These are phyloP conservation scores for Zeuzera pyrina DNA, from an alignment of 2,888 invertebrate species.

Conservation along the genomic window DNA sequence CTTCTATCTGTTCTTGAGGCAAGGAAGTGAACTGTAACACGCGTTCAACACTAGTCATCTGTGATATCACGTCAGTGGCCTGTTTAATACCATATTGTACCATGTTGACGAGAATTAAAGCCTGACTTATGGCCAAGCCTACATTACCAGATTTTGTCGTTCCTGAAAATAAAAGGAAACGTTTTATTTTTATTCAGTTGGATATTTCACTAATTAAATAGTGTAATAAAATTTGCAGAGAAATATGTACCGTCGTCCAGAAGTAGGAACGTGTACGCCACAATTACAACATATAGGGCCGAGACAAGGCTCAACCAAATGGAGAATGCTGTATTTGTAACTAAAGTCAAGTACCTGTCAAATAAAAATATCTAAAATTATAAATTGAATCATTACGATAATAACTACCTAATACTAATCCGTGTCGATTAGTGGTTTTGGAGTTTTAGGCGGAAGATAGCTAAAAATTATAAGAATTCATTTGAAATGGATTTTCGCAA, in stretches of 20 bases:
- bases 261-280: slow-evolving; percentile 77
- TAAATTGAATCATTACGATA: neutral
- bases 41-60: slow-evolving; percentile 87
- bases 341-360: slow-evolving; percentile 72
- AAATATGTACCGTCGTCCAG: slow-evolving; percentile 63
- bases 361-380: slow-evolving; percentile 3
- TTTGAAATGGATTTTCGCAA: too few relatives aligned
- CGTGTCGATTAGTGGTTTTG: too few relatives aligned
- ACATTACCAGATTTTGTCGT: slow-evolving; percentile 76
- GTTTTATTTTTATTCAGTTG: neutral
- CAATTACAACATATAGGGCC: slow-evolving; percentile 73
- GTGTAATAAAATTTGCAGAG: neutral
- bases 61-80: slow-evolving; percentile 82
- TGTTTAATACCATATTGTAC: slow-evolving; percentile 87
- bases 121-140: slow-evolving; percentile 81
- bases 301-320: slow-evolving; percentile 78
- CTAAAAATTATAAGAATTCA: too few relatives aligned
- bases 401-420: too few relatives aligned
- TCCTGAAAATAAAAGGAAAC: slow-evolving; percentile 33
- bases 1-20: slow-evolving; percentile 79
- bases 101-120: slow-evolving; percentile 83
- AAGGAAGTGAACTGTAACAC: slow-evolving; percentile 84
- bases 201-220: too few relatives aligned
- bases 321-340: slow-evolving; percentile 75
- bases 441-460: too few relatives aligned